Conservation (phyloP, 2,113 vertebrate genomes). For the Oenanthe melanoleuca region DNA sequence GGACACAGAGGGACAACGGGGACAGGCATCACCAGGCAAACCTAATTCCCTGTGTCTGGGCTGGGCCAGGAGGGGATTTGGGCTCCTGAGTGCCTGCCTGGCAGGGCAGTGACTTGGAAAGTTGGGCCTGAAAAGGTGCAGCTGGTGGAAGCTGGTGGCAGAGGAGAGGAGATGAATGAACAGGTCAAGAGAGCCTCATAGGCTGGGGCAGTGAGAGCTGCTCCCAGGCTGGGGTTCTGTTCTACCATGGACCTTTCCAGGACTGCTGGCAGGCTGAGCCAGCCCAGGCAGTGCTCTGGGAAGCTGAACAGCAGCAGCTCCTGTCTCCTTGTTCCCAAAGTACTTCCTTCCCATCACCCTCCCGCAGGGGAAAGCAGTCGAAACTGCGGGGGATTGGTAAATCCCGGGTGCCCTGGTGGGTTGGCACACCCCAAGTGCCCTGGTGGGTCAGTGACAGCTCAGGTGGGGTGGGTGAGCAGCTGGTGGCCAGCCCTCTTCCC, state of each 20-base stretch:
- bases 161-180: neutral
- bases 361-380: neutral
- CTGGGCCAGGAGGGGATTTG: accelerated
- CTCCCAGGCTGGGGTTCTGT: neutral
- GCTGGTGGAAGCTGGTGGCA: neutral
- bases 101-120: neutral
- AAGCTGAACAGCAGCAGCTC: neutral
- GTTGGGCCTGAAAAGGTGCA: neutral
- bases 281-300: accelerated
- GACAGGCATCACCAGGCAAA: accelerated
- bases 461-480: neutral
- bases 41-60: neutral
- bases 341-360: neutral
- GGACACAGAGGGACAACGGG: neutral
- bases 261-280: neutral
- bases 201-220: neutral
- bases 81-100: neutral
- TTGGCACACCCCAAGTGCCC: no score
- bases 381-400: accelerated
- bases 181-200: accelerated
- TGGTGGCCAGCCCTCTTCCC: neutral
- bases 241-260: neutral
- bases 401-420: neutral
- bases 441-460: neutral
- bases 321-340: neutral